These are phyloP conservation scores for Saccostrea echinata DNA, from an alignment of 1,140 invertebrate genomes.

Conservation along the genomic window DNA sequence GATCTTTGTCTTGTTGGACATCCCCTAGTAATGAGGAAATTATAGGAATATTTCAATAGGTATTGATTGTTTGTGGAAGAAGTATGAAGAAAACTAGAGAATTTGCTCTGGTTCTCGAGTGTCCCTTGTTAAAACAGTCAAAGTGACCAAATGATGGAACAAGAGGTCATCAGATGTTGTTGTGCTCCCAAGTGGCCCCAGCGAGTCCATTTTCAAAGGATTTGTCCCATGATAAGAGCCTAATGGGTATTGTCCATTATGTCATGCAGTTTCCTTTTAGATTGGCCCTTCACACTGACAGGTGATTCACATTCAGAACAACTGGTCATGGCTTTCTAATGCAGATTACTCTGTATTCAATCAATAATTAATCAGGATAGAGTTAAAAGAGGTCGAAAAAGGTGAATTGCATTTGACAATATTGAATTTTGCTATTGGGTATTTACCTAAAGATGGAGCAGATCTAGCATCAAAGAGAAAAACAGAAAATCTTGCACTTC, in stretches of 20 bases:
- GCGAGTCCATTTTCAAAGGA: constrained; percentile 2
- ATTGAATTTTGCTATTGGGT: constrained; percentile 17
- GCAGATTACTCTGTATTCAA: constrained; percentile 20
- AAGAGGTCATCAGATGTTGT: constrained; percentile 36
- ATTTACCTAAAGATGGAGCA: constrained; percentile 20
- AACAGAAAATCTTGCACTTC: background rate
- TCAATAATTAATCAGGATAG: constrained; percentile 20
- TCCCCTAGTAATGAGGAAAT: background rate
- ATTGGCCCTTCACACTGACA: background rate
- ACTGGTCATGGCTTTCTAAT: constrained; percentile 27
- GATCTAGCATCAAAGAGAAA: background rate
- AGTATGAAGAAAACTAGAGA: background rate
- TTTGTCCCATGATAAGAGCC: background rate
- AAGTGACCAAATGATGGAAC: constrained; percentile 28
- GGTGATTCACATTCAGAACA: constrained; percentile 15
- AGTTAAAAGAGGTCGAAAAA: background rate
- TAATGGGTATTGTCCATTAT: constrained; percentile 29
- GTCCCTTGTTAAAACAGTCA: constrained; percentile 34
- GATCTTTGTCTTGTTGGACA: background rate
- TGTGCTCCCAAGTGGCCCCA: background rate
- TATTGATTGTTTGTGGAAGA: background rate
- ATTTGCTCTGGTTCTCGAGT: constrained; percentile 10
- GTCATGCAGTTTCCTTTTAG: constrained; percentile 25
- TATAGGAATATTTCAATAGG: constrained; percentile 35
- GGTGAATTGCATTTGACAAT: background rate